Base-by-base conservation (phyloP, 1,140 invertebrate genomes). In the Drosophila santomea region DNA sequence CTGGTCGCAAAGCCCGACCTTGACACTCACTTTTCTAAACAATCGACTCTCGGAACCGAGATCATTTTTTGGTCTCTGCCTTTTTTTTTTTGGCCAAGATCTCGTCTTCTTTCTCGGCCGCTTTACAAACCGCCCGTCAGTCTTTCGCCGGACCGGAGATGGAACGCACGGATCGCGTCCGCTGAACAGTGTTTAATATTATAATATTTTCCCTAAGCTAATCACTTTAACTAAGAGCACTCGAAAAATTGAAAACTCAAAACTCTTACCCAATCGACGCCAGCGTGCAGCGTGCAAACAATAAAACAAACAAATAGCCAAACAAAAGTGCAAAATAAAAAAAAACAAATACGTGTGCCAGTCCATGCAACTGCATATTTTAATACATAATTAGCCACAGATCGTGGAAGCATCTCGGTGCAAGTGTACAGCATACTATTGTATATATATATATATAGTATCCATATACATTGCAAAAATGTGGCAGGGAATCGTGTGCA, bases 1-100 rank as follows among this genome's bases (percentile, higher is more conserved):
- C 75, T 88, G 78, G 83, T 79, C 73, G 52, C 39, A 57, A 50
- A 60, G 45, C 61, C 80, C 84, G 84, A 91, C 90, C 90, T 91
- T 91, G 90, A 91, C 90, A 91, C 90, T 91, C 86, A 91, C 89
- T 89, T 89, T 89, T 89, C 80, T 88, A 77, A 84, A 80, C 67
- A 80, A 80, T 74, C 74, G 67, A 51, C 73, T 62, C 64, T 45
- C 17, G 15, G 62, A 58, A 69, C 56, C 56, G 59, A 90, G 72
- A 77, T 50, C 47, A 78, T 80, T 74, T 66, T 66, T 68, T 20
- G 54, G 48, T 74, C 66, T 78, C 52, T 72, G 59, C 59, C 11
- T 80, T 83, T 80, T 20, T 83, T 80, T 2, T 20, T 20, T 85
- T 52, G 62, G 71, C 75, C 85, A 77, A 68, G 74, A 83, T 80